Conservation (phyloP, 1,140 invertebrate genomes). For the Colletes gigas region DNA sequence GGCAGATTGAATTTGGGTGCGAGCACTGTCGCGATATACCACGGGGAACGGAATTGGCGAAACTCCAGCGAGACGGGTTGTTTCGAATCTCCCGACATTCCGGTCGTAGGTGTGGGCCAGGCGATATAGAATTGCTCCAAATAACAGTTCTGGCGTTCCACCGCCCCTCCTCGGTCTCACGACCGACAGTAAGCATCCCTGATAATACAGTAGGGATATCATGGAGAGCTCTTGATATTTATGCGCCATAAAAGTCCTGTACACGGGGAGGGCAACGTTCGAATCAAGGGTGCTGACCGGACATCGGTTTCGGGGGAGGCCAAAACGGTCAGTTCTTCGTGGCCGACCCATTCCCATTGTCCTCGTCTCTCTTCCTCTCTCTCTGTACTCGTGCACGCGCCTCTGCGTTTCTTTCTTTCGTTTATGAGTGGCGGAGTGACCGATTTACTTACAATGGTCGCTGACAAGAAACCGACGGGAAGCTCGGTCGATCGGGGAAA, state of each 20-base stretch:
- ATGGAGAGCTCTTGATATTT: slow-evolving; percentile 80
- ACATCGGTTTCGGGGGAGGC: slow-evolving; percentile 74
- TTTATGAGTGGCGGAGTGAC: slow-evolving; percentile 75
- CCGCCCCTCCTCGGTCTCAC: neutral
- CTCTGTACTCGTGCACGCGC: slow-evolving; percentile 8
- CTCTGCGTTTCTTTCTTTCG: slow-evolving; percentile 53
- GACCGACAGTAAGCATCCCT: slow-evolving; percentile 69
- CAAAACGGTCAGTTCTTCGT: slow-evolving; percentile 64
- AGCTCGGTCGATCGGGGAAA: slow-evolving; percentile 8
- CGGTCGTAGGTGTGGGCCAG: slow-evolving; percentile 58
- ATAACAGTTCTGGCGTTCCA: slow-evolving; percentile 63
- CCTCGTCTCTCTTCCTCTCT: slow-evolving; percentile 12
- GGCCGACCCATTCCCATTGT: neutral
- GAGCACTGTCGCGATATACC: slow-evolving; percentile 19
- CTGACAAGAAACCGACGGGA: slow-evolving; percentile 54
- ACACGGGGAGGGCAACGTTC: slow-evolving; percentile 69
- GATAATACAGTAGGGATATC: slow-evolving; percentile 79
- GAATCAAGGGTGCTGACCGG: slow-evolving; percentile 77
- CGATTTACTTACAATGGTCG: slow-evolving; percentile 78
- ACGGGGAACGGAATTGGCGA: slow-evolving; percentile 58
- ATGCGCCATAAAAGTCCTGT: slow-evolving; percentile 80
- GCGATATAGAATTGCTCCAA: slow-evolving; percentile 68
- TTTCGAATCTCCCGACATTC: slow-evolving; percentile 32
- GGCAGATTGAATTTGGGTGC: slow-evolving; percentile 60
- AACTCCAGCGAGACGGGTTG: slow-evolving; percentile 59